Evolutionary conservation across 1,140 invertebrate genomes (phyloP), one percentile per base, ranked within the genome.

Genomic region (Aethina tumida): DNA sequence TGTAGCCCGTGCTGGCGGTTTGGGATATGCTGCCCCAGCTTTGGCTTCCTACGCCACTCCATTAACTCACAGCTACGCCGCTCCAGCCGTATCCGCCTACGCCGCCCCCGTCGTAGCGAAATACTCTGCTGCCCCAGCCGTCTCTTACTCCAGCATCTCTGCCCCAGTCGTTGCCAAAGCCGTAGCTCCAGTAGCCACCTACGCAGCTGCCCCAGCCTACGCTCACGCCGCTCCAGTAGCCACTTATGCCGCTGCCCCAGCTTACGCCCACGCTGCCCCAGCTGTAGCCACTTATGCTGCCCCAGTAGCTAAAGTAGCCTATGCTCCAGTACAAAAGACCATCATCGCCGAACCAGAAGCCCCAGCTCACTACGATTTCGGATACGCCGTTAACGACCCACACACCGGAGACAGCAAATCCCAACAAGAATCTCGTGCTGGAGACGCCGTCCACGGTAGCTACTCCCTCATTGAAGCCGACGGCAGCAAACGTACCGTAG

Each of bases 401-500:
- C 66, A 71, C 45, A 73, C 51, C 48, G 70, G 49, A 8, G 50
- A 52, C 30, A 17, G 20, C 22, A 52, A 52, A 41, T 13, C 13
- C 15, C 49, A 51, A 27, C 34, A 44, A 10, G 49, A 51, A 49
- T 39, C 38, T 3, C 39, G 49, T 33, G 33, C 37, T n/a, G 50
- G 50, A 5, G 50, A 53, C 22, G 34, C 28, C 25, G 50, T 53
- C 10, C 43, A 49, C 14, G 50, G 50, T 20, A 39, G 29, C 20
- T 52, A 52, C 31, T 41, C 41, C 10, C 58, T 69, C 28, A 56
- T 68, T 7, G 67, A 70, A 43, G 59, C 69, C 17, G 69, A 71
- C 44, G 69, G 69, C 41, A 63, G 61, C 39, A 59, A 67, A 28
- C 60, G 68, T 44, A 69, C 65, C 26, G 67, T 70, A 27, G 57